Base-by-base conservation (phyloP, 2,113 vertebrate species). In the Petaurus breviceps region DNA sequence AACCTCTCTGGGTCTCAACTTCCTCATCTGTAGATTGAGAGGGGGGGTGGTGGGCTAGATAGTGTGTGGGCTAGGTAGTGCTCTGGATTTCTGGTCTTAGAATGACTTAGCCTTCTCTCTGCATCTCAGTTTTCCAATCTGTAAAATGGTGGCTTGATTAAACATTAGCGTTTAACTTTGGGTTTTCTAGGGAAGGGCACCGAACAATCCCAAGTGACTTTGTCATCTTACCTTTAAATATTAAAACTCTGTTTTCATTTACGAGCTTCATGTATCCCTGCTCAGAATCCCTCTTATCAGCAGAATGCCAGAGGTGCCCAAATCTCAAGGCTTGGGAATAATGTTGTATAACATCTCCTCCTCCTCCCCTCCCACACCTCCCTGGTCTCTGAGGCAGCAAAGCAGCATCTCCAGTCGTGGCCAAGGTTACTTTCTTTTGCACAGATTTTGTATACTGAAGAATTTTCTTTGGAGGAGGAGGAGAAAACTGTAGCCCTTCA, bases 261-360 rank as follows among this genome's bases (percentile, higher is more conserved):
- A 37, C 46, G 19, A 37, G 43, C 11, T 53, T 7, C 43, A 16
- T n/a, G 28, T 43, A 43, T 4, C 26, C 37, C n/a, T 84, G 68
- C n/a, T 84, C 37, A 31, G 54, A 43, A 8, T 1, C 14, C 5
- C 7, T 14, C 19, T 92, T 54, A 77, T 89, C 9, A 47, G 47
- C 89, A 50, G 12, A 43, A 3, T 5, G 0, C 37, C 0, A n/a
- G 90, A 26, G 25, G 23, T 57, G 3, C 6, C 16, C 1, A 0
- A 23, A 51, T 3, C 0, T 0, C 16, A 49, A 26, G 1, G 43
- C 89, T 51, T 8, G 22, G 22, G 53, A n/a, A 55, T 31, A 0
- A 16, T 92, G 23, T 28, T 54, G 23, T 14, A 11, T 54, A 77
- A 23, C 51, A 25, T 91, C 91, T 61, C 28, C 28, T 2, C 43